Evolutionary conservation across 2,888 invertebrate species (phyloP), one percentile per base, ranked within the genome.

Genomic region (Volucella inflata): DNA sequence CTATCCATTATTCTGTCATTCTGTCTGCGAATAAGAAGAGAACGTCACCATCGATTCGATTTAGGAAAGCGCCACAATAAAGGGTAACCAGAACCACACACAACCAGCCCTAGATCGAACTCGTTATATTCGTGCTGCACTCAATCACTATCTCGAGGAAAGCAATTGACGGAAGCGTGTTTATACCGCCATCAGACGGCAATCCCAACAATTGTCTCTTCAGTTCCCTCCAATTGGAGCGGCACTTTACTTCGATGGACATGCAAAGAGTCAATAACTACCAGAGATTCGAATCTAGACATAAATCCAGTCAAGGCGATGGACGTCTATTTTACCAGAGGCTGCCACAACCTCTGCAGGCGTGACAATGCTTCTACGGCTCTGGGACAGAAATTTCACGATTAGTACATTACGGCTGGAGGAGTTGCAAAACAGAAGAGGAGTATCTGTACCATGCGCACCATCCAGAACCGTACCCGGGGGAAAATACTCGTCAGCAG

Each of bases 211-310:
- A 42, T 4, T 12, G 4, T 8, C 21, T 12, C 9, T 4, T 38
- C 17, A n/a, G 46, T 10, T 65, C 40, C 12, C n/a, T 30, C n/a
- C 30, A 14, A 9, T 57, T 40, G 38, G 36, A n/a, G 48, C 44
- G 51, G 46, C 55, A 53, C 59, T 51, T 40, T 74, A 62, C 76
- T 74, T 79, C 81, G 77, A 77, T 80, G 62, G 81, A 87, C 87
- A 87, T 82, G 81, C 87, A 81, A 81, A 82, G 87, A 87, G 87
- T 87, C 87, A 87, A 82, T 87, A 87, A 87, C 85, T 77, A 71
- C 77, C 21, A 74, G 68, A 55, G 87, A 87, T 87, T 78, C 64
- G 42, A 78, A 87, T 87, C 87, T 87, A 11, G 60, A 72, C 77
- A 82, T 78, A 78, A 87, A 87, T 81, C 74, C 48, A 59, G 77